Evolutionary conservation across 2,888 invertebrate genomes (phyloP), one percentile per base, ranked within the genome.

Genomic region (Melangyna quadrimaculata): DNA sequence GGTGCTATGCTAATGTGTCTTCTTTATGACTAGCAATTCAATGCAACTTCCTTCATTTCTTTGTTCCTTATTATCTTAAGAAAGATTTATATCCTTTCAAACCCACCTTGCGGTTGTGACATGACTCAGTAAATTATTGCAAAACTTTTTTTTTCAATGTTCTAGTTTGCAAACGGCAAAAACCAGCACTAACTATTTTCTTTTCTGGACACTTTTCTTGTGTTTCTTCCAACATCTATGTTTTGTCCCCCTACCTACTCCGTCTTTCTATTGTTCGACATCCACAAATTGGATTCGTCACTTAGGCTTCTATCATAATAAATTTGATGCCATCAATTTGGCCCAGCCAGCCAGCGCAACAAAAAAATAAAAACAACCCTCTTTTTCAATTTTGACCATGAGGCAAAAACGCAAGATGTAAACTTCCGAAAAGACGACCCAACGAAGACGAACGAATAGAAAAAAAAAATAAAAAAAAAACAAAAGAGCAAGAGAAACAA

Each of bases 311-410:
- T 75, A 75, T 84, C 84, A 84, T 84, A 80, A 80, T 67, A 84
- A 84, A 84, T 75, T 67, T 80, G 71, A 72, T 71, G 65, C 71
- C 84, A 84, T 84, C 84, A 67, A 80, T 84, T 80, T 84, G 71
- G 74, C 73, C 78, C 51, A 72, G 48, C n/a, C n/a, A n/a, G n/a
- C n/a, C n/a, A n/a, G n/a, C n/a, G n/a, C n/a, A n/a, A n/a, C n/a
- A n/a, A n/a, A n/a, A n/a, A n/a, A n/a, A n/a, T n/a, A n/a, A 73
- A 83, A 79, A n/a, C 10, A n/a, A 43, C n/a, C 17, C 37, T 27
- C 14, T 9, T 32, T 29, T 51, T 51, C 19, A 29, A 22, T 51
- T 53, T 74, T 65, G 74, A 63, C 53, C 40, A 53, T n/a, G n/a
- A 59, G 19, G 61, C 19, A 53, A 59, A 43, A 59, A 59, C 40